Conservation (phyloP, 2,797 vertebrate genomes). For the Apogon talboti region DNA sequence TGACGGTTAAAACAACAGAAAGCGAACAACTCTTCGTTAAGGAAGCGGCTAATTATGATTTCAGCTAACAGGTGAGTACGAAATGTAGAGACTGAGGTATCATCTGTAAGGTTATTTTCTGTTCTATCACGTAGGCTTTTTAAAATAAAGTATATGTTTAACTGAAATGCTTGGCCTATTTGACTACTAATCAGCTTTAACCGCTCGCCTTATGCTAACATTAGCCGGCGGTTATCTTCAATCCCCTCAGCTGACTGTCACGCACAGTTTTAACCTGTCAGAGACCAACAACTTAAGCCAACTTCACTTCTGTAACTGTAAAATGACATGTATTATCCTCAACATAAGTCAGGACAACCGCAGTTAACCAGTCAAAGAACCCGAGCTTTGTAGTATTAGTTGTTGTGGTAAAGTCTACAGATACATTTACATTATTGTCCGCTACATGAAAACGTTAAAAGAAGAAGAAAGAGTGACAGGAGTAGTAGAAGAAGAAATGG, state of each 20-base stretch:
- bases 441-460: no score
- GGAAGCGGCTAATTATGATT: conserved; percentile 27
- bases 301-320: background rate
- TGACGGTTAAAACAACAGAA: conserved; percentile 7
- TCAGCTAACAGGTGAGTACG: conserved; percentile 52
- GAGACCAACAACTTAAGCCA: conserved; percentile 9
- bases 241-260: conserved; percentile 66
- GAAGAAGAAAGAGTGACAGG: no score
- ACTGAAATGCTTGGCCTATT: background rate
- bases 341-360: no score
- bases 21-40: conserved; percentile 4
- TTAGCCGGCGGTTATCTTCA: conserved; percentile 35
- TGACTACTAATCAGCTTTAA: background rate
- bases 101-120: accelerated
- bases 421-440: no score
- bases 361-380: no score
- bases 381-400: no score
- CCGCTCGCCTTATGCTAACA: background rate
- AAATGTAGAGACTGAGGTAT: background rate
- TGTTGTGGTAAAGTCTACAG: no score
- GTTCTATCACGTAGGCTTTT: no score
- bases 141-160: background rate
- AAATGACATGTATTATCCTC: background rate
- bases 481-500: no score
- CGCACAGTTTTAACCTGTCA: background rate